Percentiles rank a stretch among this genome's conserved stretches.
Conservation (phyloP, 2,888 invertebrate species). For the Chromoteleia sp. region DNA sequence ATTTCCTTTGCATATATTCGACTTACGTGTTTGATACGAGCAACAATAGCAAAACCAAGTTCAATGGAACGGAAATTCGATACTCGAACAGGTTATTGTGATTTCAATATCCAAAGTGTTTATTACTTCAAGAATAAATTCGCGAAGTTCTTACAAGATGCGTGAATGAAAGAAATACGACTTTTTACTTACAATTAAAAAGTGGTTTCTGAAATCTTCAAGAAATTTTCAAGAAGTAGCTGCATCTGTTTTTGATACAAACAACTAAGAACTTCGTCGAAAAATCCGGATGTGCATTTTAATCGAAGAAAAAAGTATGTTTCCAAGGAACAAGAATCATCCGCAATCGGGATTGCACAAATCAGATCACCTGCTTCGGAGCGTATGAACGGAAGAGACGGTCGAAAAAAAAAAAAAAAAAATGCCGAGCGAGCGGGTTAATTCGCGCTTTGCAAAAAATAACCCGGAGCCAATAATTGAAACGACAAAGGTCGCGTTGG, state of each 20-base stretch:
- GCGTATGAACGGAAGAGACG: background rate
- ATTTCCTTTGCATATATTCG: slow-evolving; percentile 44
- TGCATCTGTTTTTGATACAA: slow-evolving; percentile 16
- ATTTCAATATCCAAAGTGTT: too few relatives aligned
- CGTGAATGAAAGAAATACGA: too few relatives aligned
- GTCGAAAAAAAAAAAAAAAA: slow-evolving; percentile 9
- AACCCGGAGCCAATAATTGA: slow-evolving; percentile 31
- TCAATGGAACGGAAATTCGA: slow-evolving; percentile 1
- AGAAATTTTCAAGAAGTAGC: background rate
- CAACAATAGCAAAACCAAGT: slow-evolving; percentile 17
- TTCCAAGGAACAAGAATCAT: slow-evolving; percentile 1
- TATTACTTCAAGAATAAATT: too few relatives aligned
- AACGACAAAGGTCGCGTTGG: slow-evolving; percentile 34
- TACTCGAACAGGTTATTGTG: too few relatives aligned
- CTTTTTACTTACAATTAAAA: too few relatives aligned
- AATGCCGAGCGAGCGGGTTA: slow-evolving; percentile 21
- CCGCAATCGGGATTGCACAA: slow-evolving; percentile 35
- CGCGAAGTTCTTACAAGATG: too few relatives aligned
- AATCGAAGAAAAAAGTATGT: slow-evolving; percentile 8
- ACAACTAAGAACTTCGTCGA: slow-evolving; percentile 1
- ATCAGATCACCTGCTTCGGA: slow-evolving; percentile 39
- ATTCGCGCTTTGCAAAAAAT: slow-evolving; percentile 30
- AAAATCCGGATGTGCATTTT: background rate
- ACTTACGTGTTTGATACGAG: slow-evolving; percentile 13
- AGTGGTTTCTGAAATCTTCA: too few relatives aligned